Evolutionary conservation across 2,797 vertebrate genomes (phyloP).

Genomic region (Chromis chromis): DNA sequence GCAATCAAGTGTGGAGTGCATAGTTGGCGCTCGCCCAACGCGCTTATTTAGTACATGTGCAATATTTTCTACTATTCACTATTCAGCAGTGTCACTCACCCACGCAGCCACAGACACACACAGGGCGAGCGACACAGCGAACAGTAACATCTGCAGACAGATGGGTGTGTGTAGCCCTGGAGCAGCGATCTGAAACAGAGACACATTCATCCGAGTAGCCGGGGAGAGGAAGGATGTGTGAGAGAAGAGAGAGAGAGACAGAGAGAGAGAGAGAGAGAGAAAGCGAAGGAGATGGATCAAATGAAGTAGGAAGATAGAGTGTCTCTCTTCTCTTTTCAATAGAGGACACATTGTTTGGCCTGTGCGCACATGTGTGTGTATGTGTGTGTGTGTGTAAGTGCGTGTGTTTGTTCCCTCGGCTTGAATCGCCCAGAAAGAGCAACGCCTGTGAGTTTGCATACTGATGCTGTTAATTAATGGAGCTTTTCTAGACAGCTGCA

Average conservation of each 20-base stretch:
- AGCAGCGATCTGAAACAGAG: slow-evolving; percentile 82
- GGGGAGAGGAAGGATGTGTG: slow-evolving; percentile 83
- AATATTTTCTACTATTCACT: slow-evolving; percentile 60
- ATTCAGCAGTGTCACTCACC: slow-evolving; percentile 55
- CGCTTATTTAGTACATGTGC: slow-evolving; percentile 32
- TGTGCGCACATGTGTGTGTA: slow-evolving; percentile 59
- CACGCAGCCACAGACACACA: slow-evolving; percentile 52
- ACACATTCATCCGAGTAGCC: slow-evolving; percentile 81
- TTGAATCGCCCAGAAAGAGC: slow-evolving; percentile 56
- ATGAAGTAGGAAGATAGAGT: slow-evolving; percentile 84
- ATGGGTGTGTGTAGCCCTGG: slow-evolving; percentile 82
- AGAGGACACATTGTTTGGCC: slow-evolving; percentile 84
- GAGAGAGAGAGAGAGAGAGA: slow-evolving; percentile 31
- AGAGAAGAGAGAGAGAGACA: slow-evolving; percentile 74
- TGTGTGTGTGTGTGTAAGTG: slow-evolving; percentile 41
- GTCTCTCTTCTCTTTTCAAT: slow-evolving; percentile 80
- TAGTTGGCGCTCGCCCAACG: slow-evolving; percentile 33
- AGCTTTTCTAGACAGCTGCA: slow-evolving; percentile 78
- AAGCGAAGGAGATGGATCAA: slow-evolving; percentile 80
- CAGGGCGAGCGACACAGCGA: slow-evolving; percentile 47
- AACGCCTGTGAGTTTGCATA: slow-evolving; percentile 80
- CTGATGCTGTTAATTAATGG: slow-evolving; percentile 82
- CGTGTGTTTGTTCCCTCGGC: slow-evolving; percentile 62
- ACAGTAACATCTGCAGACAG: slow-evolving; percentile 82
- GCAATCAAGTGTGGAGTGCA: not conserved